phyloP scores from a whole-genome alignment of 1,140 invertebrate species.

The Anadara kagoshimensis region DNA sequence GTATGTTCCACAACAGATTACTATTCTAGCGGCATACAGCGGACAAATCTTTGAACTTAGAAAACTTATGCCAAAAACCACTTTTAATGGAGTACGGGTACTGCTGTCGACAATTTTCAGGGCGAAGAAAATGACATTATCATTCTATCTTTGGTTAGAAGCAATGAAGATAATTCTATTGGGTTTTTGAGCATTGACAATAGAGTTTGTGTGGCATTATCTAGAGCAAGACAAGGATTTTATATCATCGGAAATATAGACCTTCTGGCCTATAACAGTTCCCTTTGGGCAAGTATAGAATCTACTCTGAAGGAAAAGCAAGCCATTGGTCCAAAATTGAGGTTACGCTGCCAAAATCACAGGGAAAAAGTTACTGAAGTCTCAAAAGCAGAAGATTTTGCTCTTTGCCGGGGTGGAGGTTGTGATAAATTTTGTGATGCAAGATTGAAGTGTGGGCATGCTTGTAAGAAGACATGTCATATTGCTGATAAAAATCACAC shows the following conservation, averaged over 20 bases:
- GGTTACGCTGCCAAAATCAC: slow-evolving; percentile 74
- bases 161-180: slow-evolving; percentile 78
- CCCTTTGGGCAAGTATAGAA: slow-evolving; percentile 67
- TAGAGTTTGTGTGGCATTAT: slow-evolving; percentile 88
- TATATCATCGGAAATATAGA: slow-evolving; percentile 82
- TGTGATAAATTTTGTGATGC: slow-evolving; percentile 62
- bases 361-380: slow-evolving; percentile 38
- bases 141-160: slow-evolving; percentile 86
- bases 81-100: slow-evolving; percentile 72
- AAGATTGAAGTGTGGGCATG: slow-evolving; percentile 65
- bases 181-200: slow-evolving; percentile 86
- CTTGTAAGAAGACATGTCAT: slow-evolving; percentile 66
- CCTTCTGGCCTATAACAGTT: slow-evolving; percentile 71
- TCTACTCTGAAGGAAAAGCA: too few species aligned
- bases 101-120: slow-evolving; percentile 83
- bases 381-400: slow-evolving; percentile 61
- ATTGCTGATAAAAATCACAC: slow-evolving; percentile 61
- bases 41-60: slow-evolving; percentile 65
- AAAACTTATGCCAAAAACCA: slow-evolving; percentile 47
- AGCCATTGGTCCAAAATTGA: slow-evolving; percentile 52
- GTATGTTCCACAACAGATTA: slow-evolving; percentile 45
- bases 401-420: slow-evolving; percentile 66
- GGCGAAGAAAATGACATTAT: slow-evolving; percentile 91
- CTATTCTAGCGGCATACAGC: slow-evolving; percentile 70
- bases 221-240: slow-evolving; percentile 84